A percentile compares a stretch with the other conserved stretches of the same genome.
Evolutionary conservation across 2,888 invertebrate genomes (phyloP).

Genomic region (Lithodes maja): DNA sequence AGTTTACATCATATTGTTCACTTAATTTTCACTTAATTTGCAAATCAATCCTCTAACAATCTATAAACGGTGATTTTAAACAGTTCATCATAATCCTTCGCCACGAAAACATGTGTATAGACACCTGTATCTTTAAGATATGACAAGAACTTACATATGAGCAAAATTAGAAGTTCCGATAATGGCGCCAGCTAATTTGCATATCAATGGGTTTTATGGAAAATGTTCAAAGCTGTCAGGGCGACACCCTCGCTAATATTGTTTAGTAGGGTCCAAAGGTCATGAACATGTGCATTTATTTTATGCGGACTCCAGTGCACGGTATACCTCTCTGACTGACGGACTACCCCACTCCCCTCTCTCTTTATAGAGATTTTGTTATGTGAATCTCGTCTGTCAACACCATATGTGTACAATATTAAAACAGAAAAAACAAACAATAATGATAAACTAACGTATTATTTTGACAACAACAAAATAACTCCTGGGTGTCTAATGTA

Average conservation of each 20-base stretch:
- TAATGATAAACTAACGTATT: too few relatives aligned
- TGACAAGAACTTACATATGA: constrained; percentile 5
- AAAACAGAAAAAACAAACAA: too few relatives aligned
- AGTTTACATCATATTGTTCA: not conserved
- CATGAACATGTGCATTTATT: not conserved
- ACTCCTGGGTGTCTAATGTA: too few relatives aligned
- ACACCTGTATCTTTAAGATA: constrained; percentile 25
- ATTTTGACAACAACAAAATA: too few relatives aligned
- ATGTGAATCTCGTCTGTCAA: too few relatives aligned
- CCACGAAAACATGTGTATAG: constrained; percentile 22
- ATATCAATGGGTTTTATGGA: constrained; percentile 12
- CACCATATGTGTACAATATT: too few relatives aligned
- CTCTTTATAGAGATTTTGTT: too few relatives aligned
- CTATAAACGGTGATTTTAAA: constrained; percentile 12
- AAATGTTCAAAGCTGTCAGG: not conserved
- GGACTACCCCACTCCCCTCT: too few relatives aligned
- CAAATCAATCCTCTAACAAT: constrained; percentile 16
- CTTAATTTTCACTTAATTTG: constrained; percentile 21
- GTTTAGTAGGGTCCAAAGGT: constrained; percentile 8
- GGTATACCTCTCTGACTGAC: too few relatives aligned
- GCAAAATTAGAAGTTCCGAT: constrained; percentile 11
- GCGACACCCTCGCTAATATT: constrained; percentile 18
- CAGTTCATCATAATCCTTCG: constrained; percentile 24
- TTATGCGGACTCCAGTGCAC: too few relatives aligned
- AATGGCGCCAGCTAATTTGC: constrained; percentile 27